Base-by-base conservation (phyloP, 2,888 invertebrate species). In the Pristionchus fissidentatus region DNA sequence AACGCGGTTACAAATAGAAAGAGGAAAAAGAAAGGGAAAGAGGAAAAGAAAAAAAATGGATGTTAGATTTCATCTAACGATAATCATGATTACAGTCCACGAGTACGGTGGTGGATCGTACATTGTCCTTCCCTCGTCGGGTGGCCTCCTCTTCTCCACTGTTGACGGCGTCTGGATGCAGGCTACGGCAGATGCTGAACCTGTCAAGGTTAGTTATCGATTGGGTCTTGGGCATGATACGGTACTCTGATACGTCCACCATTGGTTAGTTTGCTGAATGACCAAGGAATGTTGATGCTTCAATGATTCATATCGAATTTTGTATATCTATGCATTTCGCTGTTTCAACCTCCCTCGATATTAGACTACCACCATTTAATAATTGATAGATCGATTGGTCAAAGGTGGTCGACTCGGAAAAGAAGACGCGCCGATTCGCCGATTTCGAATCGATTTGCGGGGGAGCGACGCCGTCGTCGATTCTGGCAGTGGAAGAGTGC, bases 51-150 rank as follows among this genome's bases (percentile, higher is more conserved):
- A n/a, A n/a, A n/a, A n/a, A n/a, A n/a, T n/a, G n/a, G n/a, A n/a
- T n/a, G n/a, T n/a, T n/a, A n/a, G n/a, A n/a, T n/a, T n/a, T n/a
- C n/a, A n/a, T n/a, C n/a, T n/a, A n/a, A n/a, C n/a, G n/a, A n/a
- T n/a, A n/a, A n/a, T n/a, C n/a, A n/a, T n/a, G n/a, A 7, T 0
- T 87, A 32, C 88, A 83, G 93, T 93, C 7, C 93, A 93, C 88
- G 93, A 93, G 84, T 93, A 93, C 89, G 93, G 93, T 32, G 93
- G 93, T 29, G 93, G 93, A 2, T 91, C 92, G 4, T 90, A 52
- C 83, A 55, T 92, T 79, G 89, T 91, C 84, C 92, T 93, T 3
- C 85, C 88, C 87, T 66, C 90, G 88, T 38, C 88, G 83, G 32
- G 90, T 92, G 49, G 93, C 19, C 84, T 88, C 10, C 43, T 88